Base-by-base conservation (phyloP, 2,797 vertebrate species). In the Avahi laniger region DNA sequence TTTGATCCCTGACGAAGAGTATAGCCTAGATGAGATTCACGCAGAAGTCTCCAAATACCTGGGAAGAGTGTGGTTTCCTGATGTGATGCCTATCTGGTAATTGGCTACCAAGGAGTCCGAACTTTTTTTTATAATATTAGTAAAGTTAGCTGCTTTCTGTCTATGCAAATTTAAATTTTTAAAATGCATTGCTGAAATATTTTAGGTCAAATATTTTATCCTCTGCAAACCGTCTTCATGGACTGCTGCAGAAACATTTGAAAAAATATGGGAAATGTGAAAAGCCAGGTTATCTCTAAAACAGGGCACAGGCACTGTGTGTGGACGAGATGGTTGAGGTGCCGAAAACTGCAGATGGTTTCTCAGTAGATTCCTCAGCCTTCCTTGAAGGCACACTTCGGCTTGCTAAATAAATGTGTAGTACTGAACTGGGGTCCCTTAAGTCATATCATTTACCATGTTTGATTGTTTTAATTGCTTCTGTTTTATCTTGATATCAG, bases 21-120 rank as follows among this genome's bases (percentile, higher is more conserved):
- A 99, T 97, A 99, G 98, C 97, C 98, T 99, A 88, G 99, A 99
- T 91, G 99, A 99, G 98, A 99, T 99, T 95, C 99, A 99, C 24
- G 99, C 99, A 98, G 99, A 99, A 97, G 99, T 99, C 85, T 99
- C 99, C 24, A 99, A 99, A 98, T 99, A 99, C 97, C 98, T 99
- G 12, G 99, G 99, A 76, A 99, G 99, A 76, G 99, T 99, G 94
- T 99, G 99, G 99, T 99, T 99, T 98, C 99, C 99, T 1, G 99
- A 99, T 94, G 99, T 99, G 99, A 99, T 99, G 99, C 99, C 99
- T 2, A 98, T 99, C 1, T 99, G 99, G 99, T 99, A 98, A 98
- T 22, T 14, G 33, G 83, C 14, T 43, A 7, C 33, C 0, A 75
- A 84, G 89, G 85, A 63, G 22, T 61, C 79, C 41, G 26, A 57